Base-by-base conservation (phyloP, 2,888 invertebrate species). In the Caenorhabditis sp. region DNA sequence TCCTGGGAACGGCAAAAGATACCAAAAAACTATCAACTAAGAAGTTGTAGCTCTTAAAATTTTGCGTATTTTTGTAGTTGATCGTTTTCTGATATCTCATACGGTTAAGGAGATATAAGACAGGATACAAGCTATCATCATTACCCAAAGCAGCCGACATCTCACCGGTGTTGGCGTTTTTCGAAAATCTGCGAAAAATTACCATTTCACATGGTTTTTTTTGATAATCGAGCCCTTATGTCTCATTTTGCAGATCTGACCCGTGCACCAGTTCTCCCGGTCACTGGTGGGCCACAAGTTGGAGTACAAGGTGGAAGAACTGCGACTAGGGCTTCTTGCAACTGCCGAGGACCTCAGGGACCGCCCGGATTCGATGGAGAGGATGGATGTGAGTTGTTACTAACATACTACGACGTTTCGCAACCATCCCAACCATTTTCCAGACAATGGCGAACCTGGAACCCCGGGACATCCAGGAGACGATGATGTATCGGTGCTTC, bases 261-360 rank as follows among this genome's bases (percentile, higher is more conserved):
- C 0, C 50, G 80, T n/a, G 68, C 72, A n/a, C 76, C 81, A 6
- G 44, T 50, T 1, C 32, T 80, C 4, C 80, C 80, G 4, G 80
- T 80, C 2, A 81, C 58, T 5, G 61, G 44, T n/a, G 67, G 68
- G 15, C 28, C 51, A 0, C n/a, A 70, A 8, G 35, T 24, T 28
- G 56, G 26, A 22, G 18, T 22, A 8, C 35, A 47, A 4, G 18
- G 13, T 40, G 65, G 65, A 65, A 56, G 35, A 56, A 61, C 44
- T 24, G 65, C 18, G 0, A 51, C 18, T 6, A 35, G 68, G 28
- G 68, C 44, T 26, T 32, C 32, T 13, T 82, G 81, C 32, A 77
- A 82, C n/a, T 82, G 81, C 26, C 24, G 35, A 24, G 81, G 81
- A 67, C 77, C 81, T 15, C 77, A 67, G 20, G 81, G 81, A 67